Evolutionary conservation across 53 echinoderm and acorn worm species (phyloP).

Genomic region (Echinarachnius parma): DNA sequence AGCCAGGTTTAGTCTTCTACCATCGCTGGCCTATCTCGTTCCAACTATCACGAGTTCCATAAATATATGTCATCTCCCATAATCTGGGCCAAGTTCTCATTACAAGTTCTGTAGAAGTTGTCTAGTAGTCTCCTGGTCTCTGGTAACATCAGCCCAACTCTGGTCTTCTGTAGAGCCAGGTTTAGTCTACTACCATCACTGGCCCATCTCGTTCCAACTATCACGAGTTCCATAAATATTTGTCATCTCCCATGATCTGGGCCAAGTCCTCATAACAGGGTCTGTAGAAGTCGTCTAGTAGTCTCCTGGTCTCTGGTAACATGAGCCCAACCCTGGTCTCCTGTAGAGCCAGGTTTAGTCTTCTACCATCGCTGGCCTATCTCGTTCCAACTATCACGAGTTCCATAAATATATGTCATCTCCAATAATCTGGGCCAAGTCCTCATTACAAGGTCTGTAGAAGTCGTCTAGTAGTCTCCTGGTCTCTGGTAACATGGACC

Average conservation of each 20-base stretch:
- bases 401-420: conserved; percentile 17
- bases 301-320: conserved; percentile 5
- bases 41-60: no score
- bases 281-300: conserved; percentile 19
- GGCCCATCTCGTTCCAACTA: no score
- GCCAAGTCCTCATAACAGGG: conserved; percentile 16
- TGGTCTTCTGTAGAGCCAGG: no score
- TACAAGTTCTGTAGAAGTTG: conserved; percentile 16
- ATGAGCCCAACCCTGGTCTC: conserved; percentile 2
- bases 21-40: no score
- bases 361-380: no score
- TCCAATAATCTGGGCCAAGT: conserved; percentile 2
- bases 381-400: no score
- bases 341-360: no score
- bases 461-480: conserved; percentile 20
- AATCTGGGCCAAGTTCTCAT: conserved; percentile 6
- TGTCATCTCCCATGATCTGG: conserved; percentile 1
- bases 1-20: no score
- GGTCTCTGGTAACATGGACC: conserved; percentile 8
- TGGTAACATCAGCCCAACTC: conserved; percentile 12
- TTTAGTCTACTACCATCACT: no score
- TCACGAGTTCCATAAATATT: conserved; percentile 16
- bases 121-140: conserved; percentile 11
- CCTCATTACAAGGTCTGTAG: conserved; percentile 11
- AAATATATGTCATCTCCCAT: conserved; percentile 5